Evolutionary conservation across 2,888 invertebrate genomes (phyloP), one percentile per base, ranked within the genome.

Genomic region (Eupithecia vulgata): DNA sequence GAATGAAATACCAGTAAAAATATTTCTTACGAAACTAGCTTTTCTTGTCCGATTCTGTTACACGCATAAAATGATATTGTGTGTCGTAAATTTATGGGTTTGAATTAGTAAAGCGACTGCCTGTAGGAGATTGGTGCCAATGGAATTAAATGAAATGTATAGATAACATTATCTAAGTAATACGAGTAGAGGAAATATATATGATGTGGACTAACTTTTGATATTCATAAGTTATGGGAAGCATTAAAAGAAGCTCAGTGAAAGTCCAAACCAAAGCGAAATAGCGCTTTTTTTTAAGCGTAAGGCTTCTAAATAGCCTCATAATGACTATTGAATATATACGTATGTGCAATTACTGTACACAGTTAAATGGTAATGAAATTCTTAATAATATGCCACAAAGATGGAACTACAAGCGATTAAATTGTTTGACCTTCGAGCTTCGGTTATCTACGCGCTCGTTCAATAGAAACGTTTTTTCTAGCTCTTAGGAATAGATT

Each of bases 1-100:
- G 79, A 79, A 79, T 79, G 79, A 77, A 76, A 75, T 77, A 76
- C 72, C 34, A 72, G 75, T 79, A 72, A 76, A 78, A 79, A 77
- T 77, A 77, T 77, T 75, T 79, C 71, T 71, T 68, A 12, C 57
- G 34, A 72, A 76, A 77, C 79, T 30, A 52, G 77, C 48, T 66
- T 72, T 76, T 75, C 71, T 75, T 35, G 57, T 75, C 72, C 65
- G 34, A 65, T 72, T 71, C 73, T 71, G 75, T 76, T 77, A 75
- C 67, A 35, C 59, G 65, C 68, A 76, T 79, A 77, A 75, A 79
- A 75, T 75, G 69, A 76, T 76, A 77, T 75, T 74, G 70, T 66
- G 45, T 64, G 48, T 77, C 72, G 76, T 79, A 76, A 77, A 79
- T 72, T 73, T 48, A 68, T 77, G 68, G 74, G 65, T 75, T 79